Percentiles rank a stretch among this genome's conserved stretches.
Conservation (phyloP, 1,140 invertebrate genomes). For the Prorops nasuta region DNA sequence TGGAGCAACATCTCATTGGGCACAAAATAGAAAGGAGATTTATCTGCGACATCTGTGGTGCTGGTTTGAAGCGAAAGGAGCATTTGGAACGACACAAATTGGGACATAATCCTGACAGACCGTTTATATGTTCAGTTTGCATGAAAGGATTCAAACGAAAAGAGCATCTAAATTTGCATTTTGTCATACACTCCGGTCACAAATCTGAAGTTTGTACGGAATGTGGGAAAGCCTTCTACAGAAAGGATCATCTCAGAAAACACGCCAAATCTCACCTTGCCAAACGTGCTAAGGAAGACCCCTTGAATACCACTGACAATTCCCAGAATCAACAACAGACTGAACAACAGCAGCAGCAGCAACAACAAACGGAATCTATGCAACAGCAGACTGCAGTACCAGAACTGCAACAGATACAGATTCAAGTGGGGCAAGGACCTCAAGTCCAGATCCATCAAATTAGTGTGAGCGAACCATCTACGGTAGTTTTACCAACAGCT, state of each 20-base stretch:
- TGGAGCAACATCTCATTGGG: conserved; percentile 72
- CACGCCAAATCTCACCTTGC: conserved; percentile 73
- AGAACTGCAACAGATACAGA: conserved; percentile 41
- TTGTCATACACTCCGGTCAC: conserved; percentile 77
- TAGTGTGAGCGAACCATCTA: conserved; percentile 51
- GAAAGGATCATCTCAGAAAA: conserved; percentile 79
- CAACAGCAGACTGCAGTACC: conserved; percentile 25
- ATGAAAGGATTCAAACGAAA: conserved; percentile 78
- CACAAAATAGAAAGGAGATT: conserved; percentile 75
- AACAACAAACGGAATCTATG: conserved; percentile 32
- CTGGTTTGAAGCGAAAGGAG: conserved; percentile 74
- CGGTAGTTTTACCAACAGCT: conserved; percentile 59
- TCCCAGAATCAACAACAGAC: conserved; percentile 40
- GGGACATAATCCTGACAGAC: conserved; percentile 75
- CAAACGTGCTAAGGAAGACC: conserved; percentile 69
- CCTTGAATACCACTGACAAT: conserved; percentile 42
- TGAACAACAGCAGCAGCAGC: conserved; percentile 39
- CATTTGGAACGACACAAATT: conserved; percentile 77
- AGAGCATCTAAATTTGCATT: conserved; percentile 77
- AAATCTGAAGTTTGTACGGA: conserved; percentile 74
- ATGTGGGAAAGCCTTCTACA: conserved; percentile 77
- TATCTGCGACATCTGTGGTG: conserved; percentile 63
- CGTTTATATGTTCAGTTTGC: conserved; percentile 74
- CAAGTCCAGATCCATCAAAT: conserved; percentile 54
- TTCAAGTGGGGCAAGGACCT: conserved; percentile 51